phyloP scores from a whole-genome alignment of 2,113 vertebrate species.

The Callocephalon fimbriatum region DNA sequence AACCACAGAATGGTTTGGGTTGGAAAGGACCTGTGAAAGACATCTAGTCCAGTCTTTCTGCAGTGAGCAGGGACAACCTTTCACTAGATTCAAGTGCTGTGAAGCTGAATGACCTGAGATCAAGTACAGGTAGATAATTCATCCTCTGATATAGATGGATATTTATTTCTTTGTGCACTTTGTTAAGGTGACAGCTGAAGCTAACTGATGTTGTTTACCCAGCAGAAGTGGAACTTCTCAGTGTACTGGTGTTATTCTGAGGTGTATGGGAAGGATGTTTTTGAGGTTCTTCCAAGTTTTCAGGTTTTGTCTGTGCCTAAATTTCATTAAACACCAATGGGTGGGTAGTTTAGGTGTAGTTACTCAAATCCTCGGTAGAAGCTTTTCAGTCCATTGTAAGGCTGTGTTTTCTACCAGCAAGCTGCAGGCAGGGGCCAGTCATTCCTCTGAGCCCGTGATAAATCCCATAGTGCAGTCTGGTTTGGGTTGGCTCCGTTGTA shows the following conservation, averaged over 20 bases:
- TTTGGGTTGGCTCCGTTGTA: not conserved
- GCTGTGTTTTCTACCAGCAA: not conserved
- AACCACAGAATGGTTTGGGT: not conserved
- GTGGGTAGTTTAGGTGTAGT: not conserved
- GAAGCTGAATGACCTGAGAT: not conserved
- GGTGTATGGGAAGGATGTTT: not conserved
- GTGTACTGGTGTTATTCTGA: not conserved
- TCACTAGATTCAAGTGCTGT: not conserved
- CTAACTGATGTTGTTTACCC: not conserved
- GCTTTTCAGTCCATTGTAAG: not conserved
- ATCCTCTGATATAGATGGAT: not conserved
- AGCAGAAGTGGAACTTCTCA: not conserved
- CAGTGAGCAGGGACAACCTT: not conserved
- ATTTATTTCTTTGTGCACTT: rapidly evolving
- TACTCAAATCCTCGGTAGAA: not conserved
- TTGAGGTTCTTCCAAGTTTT: not conserved
- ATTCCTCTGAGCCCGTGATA: not conserved
- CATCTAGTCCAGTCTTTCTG: not conserved
- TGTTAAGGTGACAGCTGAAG: not conserved
- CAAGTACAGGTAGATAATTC: not conserved
- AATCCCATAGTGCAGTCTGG: not conserved
- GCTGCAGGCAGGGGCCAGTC: not conserved
- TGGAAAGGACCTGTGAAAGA: not conserved
- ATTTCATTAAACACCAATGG: rapidly evolving
- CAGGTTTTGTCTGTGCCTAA: not conserved